Conservation (phyloP, 2,888 invertebrate genomes). For the Volucella zonaria region DNA sequence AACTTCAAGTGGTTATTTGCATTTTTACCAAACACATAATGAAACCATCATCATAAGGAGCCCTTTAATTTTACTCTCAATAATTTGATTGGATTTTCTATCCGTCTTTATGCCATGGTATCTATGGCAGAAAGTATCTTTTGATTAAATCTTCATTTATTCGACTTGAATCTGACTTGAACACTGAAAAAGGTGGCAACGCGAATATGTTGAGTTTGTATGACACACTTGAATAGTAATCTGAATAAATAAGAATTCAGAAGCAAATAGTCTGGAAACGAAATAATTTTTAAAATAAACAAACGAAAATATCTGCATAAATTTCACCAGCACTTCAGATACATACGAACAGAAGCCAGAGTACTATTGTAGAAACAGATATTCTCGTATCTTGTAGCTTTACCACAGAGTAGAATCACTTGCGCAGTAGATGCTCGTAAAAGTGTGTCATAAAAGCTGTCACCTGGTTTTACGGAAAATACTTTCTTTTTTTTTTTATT, state of each 20-base stretch:
- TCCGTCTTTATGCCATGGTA: slow-evolving; percentile 29
- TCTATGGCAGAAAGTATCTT: slow-evolving; percentile 10
- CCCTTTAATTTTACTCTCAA: slow-evolving; percentile 15
- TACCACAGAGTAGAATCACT: slow-evolving; percentile 13
- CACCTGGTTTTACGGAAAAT: slow-evolving; percentile 6
- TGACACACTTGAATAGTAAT: not conserved
- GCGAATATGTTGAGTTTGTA: not conserved
- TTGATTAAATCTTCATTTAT: slow-evolving; percentile 13
- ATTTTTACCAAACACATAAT: not conserved
- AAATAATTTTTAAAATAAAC: slow-evolving; percentile 2
- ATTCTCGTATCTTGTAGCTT: slow-evolving; percentile 12
- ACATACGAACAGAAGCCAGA: not conserved
- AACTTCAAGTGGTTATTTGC: not conserved
- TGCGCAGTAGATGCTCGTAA: slow-evolving; percentile 20
- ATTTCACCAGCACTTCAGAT: not conserved
- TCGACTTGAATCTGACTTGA: slow-evolving; percentile 42
- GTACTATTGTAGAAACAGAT: too few species aligned
- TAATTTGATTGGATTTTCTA: slow-evolving; percentile 42
- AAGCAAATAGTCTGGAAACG: slow-evolving; percentile 4
- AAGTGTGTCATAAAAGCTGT: slow-evolving; percentile 10
- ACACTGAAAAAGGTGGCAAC: not conserved
- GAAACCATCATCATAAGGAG: slow-evolving; percentile 2
- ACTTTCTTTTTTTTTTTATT: slow-evolving; percentile 4
- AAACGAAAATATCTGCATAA: not conserved
- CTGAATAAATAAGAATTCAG: slow-evolving; percentile 2